Evolutionary conservation across 2,113 vertebrate species (phyloP).

Genomic region (Hassar affinis): DNA sequence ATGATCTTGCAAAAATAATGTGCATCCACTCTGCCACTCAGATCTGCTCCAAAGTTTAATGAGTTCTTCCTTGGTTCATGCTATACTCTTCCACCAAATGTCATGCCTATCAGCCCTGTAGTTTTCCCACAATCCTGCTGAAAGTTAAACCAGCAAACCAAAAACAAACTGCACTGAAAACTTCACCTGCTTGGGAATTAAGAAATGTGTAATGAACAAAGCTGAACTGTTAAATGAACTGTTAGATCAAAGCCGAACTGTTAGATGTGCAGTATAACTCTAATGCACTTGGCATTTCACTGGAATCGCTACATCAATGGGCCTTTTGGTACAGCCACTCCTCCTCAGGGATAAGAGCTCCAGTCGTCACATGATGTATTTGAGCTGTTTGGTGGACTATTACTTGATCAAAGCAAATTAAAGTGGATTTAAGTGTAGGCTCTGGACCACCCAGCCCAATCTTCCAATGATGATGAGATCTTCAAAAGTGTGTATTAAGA

Average conservation of each 20-base stretch:
- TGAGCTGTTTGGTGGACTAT: slow-evolving; percentile 22
- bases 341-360: slow-evolving; percentile 41
- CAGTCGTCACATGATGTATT: slow-evolving; percentile 51
- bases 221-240: background rate
- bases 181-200: too few species aligned
- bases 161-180: too few species aligned
- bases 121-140: too few species aligned
- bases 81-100: too few species aligned
- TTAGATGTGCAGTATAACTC: background rate
- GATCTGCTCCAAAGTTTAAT: too few species aligned
- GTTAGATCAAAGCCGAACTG: too few species aligned
- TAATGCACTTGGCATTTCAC: background rate
- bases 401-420: slow-evolving; percentile 51
- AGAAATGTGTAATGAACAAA: background rate
- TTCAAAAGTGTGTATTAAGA: background rate
- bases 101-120: too few species aligned
- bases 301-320: background rate
- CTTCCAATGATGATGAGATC: slow-evolving; percentile 22
- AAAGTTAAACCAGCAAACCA: too few species aligned
- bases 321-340: background rate
- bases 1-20: too few species aligned
- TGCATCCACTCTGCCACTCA: too few species aligned
- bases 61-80: too few species aligned
- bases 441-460: background rate
- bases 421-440: slow-evolving; percentile 48